Evolutionary conservation across 1,140 invertebrate genomes (phyloP).

Genomic region (Drosophila trapezifrons): DNA sequence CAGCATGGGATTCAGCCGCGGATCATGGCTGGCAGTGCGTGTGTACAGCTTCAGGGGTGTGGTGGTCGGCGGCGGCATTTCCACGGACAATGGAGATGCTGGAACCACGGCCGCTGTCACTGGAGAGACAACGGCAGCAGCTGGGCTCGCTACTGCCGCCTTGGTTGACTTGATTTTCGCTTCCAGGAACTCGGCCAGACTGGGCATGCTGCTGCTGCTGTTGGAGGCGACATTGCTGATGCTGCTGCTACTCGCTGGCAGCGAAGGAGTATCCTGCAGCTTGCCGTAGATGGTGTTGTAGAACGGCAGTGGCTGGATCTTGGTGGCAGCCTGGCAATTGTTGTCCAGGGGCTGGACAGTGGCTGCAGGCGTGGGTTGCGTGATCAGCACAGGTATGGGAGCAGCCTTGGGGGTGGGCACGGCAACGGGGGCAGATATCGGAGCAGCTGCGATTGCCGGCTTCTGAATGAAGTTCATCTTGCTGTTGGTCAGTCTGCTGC

Average conservation of each 20-base stretch:
- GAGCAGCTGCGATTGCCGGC: neutral
- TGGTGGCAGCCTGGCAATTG: conserved; percentile 7
- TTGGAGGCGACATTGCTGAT: neutral
- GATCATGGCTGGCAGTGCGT: conserved; percentile 80
- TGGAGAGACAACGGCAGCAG: conserved; percentile 2
- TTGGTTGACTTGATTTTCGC: conserved; percentile 53
- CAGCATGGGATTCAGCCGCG: conserved; percentile 76
- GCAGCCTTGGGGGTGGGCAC: conserved; percentile 31
- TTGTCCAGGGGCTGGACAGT: conserved; percentile 10
- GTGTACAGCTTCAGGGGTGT: conserved; percentile 71
- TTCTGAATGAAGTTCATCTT: conserved; percentile 36
- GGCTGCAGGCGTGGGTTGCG: conserved; percentile 29
- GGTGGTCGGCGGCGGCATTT: conserved; percentile 61
- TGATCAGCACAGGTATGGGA: conserved; percentile 46
- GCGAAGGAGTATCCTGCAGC: conserved; percentile 51
- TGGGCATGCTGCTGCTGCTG: conserved; percentile 56
- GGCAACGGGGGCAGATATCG: neutral
- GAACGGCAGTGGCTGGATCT: conserved; percentile 53
- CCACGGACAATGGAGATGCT: conserved; percentile 2
- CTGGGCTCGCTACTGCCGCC: neutral
- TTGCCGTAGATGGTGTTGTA: conserved; percentile 83
- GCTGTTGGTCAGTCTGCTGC: conserved; percentile 8
- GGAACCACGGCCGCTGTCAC: neutral
- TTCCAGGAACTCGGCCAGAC: conserved; percentile 65
- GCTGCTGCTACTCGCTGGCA: conserved; percentile 2